phyloP scores from a whole-genome alignment of 2,113 vertebrate genomes.

The Lucifuga dentata region DNA sequence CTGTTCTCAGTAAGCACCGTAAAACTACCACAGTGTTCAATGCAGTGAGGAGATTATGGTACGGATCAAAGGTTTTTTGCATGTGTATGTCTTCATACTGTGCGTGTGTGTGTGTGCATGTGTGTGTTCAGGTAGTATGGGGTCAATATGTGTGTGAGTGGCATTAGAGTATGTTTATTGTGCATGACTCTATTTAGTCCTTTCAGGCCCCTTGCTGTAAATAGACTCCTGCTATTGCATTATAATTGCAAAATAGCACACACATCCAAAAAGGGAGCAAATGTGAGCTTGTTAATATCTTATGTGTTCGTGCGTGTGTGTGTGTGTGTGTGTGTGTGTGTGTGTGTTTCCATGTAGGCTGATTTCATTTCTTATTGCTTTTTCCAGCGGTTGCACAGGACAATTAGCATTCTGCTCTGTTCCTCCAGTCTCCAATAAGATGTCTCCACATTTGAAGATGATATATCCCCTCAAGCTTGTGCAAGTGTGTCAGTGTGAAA shows the following conservation, averaged over 20 bases:
- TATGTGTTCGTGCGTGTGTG: background rate
- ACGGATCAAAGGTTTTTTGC: constrained; percentile 31
- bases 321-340: constrained; percentile 5
- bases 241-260: constrained; percentile 18
- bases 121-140: background rate
- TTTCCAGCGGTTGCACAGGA: constrained; percentile 46
- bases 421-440: constrained; percentile 56
- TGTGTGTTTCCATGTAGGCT: constrained; percentile 31
- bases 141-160: background rate
- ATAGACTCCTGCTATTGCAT: constrained; percentile 6
- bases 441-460: constrained; percentile 69
- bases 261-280: constrained; percentile 1
- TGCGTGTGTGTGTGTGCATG: background rate
- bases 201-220: constrained; percentile 10
- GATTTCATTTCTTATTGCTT: constrained; percentile 56
- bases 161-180: constrained; percentile 11
- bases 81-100: constrained; percentile 19
- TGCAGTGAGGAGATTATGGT: constrained; percentile 28
- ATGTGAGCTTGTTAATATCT: background rate
- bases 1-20: constrained; percentile 49
- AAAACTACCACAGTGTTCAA: constrained; percentile 41
- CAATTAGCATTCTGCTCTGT: constrained; percentile 64
- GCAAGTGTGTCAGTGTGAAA: constrained; percentile 23
- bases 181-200: constrained; percentile 9
- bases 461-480: constrained; percentile 62